Conservation (phyloP, 2,797 vertebrate genomes). For the Chaetodon trifasciatus region DNA sequence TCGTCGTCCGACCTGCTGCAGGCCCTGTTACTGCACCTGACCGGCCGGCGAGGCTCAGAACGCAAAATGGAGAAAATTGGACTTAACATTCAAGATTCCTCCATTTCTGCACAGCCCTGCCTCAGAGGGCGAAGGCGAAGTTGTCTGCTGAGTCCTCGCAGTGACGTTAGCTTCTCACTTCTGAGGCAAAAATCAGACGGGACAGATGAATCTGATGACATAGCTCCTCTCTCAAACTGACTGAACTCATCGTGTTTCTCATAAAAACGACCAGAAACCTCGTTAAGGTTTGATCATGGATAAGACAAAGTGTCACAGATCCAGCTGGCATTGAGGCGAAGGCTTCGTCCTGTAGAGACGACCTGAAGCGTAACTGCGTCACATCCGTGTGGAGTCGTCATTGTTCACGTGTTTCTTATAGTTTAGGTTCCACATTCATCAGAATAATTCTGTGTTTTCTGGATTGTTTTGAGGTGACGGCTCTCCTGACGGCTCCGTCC, state of each 20-base stretch:
- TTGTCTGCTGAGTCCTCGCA: background rate
- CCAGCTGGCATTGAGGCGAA: background rate
- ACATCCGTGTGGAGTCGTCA: too few species aligned
- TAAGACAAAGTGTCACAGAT: background rate
- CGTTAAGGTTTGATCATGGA: background rate
- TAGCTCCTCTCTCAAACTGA: background rate
- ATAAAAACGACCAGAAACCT: background rate
- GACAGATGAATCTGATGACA: too few species aligned
- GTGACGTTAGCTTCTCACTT: background rate
- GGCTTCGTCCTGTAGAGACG: background rate
- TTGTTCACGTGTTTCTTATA: too few species aligned
- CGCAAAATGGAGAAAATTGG: background rate
- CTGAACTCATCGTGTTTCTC: too few species aligned
- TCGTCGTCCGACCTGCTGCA: background rate
- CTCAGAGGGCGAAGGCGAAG: background rate
- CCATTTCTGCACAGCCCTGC: too few species aligned
- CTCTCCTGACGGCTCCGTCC: constrained; percentile 20
- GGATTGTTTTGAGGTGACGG: background rate
- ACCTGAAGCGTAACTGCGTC: background rate
- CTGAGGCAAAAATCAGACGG: background rate
- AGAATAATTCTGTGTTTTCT: background rate
- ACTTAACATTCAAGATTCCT: background rate
- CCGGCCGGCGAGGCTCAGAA: too few species aligned
- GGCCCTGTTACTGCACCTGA: background rate
- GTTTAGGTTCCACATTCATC: background rate